Base-by-base conservation (phyloP, 2,888 invertebrate genomes). In the Amiota minor region DNA sequence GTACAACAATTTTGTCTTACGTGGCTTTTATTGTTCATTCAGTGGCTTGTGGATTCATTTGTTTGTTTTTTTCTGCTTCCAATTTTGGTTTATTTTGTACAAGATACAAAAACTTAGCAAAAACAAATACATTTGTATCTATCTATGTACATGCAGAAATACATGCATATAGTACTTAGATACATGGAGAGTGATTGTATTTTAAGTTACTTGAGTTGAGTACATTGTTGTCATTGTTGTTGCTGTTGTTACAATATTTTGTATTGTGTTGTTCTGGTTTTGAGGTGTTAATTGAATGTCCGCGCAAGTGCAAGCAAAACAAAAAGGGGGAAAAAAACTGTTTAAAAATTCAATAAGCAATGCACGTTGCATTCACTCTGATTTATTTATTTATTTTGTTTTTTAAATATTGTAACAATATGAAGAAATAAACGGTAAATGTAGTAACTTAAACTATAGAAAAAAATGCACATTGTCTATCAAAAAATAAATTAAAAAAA, bases 291-390 rank as follows among this genome's bases (percentile, higher is more conserved):
- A 75, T 73, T 73, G 70, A 73, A 69, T 73, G 69, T 73, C 64
- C 62, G 64, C 68, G 68, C 49, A 65, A 65, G 65, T 18, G 16
- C 14, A 9, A 67, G 18, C 47, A 67, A n/a, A 71, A 78, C 69
- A 69, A 64, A 59, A 72, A 49, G 74, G 79, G 74, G 79, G 79
- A 79, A 79, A 71, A 64, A 70, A 78, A 62, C 70, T 47, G 46
- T 45, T 75, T 77, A 77, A 78, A 75, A 78, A 76, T 75, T 77
- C 78, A 78, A 74, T 72, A 77, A 64, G 64, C 49, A 4, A 20
- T 45, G 46, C 64, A 64, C 64, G 59, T 59, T 59, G 59, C 59
- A 35, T 6, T 35, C 35, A 59, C 59, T 59, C 59, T 59, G 59
- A 59, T 59, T 59, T 59, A 65, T 65, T 65, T 65, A 47, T 65